Conservation (phyloP, 2,888 invertebrate genomes). For the Subacronicta megacephala region DNA sequence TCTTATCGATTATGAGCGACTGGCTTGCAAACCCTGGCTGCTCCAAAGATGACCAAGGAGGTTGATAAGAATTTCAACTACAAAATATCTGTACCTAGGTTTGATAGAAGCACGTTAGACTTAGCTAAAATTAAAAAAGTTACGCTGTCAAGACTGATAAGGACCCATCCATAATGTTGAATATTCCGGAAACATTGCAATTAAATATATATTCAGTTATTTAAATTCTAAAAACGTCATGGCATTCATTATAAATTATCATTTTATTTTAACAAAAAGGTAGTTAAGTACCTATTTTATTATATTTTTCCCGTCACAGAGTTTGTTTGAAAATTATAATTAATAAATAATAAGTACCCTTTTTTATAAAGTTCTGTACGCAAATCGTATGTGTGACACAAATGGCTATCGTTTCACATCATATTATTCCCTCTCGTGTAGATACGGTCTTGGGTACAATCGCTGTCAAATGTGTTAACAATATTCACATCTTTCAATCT, state of each 20-base stretch:
- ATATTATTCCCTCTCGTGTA: background rate
- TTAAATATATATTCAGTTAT: too few species aligned
- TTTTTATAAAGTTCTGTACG: background rate
- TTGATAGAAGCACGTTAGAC: slow-evolving; percentile 1
- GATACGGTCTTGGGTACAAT: slow-evolving; percentile 36
- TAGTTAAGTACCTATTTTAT: background rate
- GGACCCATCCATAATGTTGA: slow-evolving; percentile 9
- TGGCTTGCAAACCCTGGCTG: too few species aligned
- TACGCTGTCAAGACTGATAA: slow-evolving; percentile 19
- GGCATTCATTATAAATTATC: too few species aligned
- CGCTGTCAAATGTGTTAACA: slow-evolving; percentile 14
- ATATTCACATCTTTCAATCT: background rate
- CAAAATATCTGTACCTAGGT: background rate
- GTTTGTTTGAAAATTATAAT: background rate
- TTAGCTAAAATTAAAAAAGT: slow-evolving; percentile 3
- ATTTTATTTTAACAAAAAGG: too few species aligned
- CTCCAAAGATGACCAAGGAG: too few species aligned
- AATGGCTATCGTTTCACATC: slow-evolving; percentile 1
- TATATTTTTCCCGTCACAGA: background rate
- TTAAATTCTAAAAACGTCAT: background rate
- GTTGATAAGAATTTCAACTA: background rate
- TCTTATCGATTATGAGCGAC: too few species aligned
- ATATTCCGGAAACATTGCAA: background rate
- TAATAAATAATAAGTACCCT: too few species aligned
- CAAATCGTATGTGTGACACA: slow-evolving; percentile 1